Base-by-base conservation (phyloP, 92 coral and sea anemone species). In the Actinernus sp. region DNA sequence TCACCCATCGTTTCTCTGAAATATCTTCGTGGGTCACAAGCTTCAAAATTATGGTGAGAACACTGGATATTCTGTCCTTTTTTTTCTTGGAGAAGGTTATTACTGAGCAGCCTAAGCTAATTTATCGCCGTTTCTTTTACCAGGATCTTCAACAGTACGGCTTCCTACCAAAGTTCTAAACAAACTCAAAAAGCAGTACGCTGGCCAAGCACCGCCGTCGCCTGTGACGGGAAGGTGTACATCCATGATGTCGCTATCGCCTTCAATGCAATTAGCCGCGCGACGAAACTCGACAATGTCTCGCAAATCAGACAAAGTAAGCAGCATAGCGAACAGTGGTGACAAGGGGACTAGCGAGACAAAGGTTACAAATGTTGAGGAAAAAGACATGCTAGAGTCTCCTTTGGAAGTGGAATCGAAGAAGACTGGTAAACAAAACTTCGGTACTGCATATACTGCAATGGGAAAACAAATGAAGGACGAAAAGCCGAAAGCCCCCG, bases 281-380 rank as follows among this genome's bases (percentile, higher is more conserved):
- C 79, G 86, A 31, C 81, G 83, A 23, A 58, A 60, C 57, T 85
- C 92, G 4, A 73, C 29, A 4, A 65, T 44, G 24, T 82, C 88
- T 2, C 76, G 74, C 6, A 83, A 68, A 54, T 78, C 80, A 23
- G 89, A 80, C 18, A 71, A 80, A 38, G 28, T 52, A 56, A 56
- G 69, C 52, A 2, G 22, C 6, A 31, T 21, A 65, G 38, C n/a
- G n/a, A n/a, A n/a, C n/a, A n/a, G n/a, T n/a, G n/a, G 13, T 31
- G 22, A 47, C 59, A 27, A 3, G 18, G 17, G 63, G 39, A 11
- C 38, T 52, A 55, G 74, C 10, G 63, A 53, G 24, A 67, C 19
- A 28, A 20, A 24, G 4, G 26, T 26, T 0, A 54, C 19, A 20
- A 69, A 57, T 24, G 41, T 46, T 2, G 77, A 44, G 1, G 47